Evolutionary conservation across 2,113 vertebrate species (phyloP).

Genomic region (Cyanocitta stelleri): DNA sequence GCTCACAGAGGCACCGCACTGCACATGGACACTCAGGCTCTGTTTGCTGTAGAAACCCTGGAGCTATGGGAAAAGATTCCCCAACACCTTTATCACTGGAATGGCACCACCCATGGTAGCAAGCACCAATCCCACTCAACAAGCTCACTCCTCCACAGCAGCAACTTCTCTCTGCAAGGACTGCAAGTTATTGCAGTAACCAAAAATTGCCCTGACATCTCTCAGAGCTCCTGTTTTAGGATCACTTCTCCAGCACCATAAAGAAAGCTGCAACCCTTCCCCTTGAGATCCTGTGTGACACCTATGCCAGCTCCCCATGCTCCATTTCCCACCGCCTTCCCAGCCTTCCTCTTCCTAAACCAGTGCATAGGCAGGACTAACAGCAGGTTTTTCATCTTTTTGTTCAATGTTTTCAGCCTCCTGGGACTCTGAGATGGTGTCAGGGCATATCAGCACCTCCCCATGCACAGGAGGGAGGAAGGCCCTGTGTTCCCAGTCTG

Average conservation of each 20-base stretch:
- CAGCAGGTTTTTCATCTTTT: not conserved
- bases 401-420: not conserved
- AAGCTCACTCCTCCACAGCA: not conserved
- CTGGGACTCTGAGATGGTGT: not conserved
- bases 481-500: not conserved
- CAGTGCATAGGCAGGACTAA: not conserved
- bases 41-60: not conserved
- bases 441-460: not conserved
- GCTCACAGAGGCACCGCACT: not conserved
- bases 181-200: not conserved
- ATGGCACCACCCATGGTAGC: not conserved
- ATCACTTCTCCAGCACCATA: not conserved
- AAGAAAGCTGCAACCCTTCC: not conserved
- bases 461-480: not conserved
- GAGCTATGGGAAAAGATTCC: not conserved
- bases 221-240: not conserved
- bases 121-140: not conserved
- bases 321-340: not conserved
- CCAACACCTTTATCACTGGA: not conserved
- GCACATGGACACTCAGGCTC: not conserved
- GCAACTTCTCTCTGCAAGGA: not conserved
- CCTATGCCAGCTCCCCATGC: not conserved
- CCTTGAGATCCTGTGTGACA: accelerated
- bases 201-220: not conserved
- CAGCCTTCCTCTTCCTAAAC: not conserved